phyloP scores from a whole-genome alignment of 2,797 vertebrate species.

The Otus scops region DNA sequence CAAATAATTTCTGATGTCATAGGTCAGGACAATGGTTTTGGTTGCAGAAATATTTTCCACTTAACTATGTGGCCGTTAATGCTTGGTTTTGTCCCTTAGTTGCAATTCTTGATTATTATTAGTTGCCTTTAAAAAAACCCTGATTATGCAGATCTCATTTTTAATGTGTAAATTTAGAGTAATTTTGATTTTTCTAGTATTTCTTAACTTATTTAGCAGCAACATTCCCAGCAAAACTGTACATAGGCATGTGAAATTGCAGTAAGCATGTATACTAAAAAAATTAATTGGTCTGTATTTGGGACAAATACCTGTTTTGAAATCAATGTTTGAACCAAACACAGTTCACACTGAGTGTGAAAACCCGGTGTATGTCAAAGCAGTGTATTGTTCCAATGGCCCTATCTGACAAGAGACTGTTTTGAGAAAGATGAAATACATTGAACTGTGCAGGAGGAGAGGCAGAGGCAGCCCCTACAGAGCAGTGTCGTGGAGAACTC shows the following conservation, averaged over 20 bases:
- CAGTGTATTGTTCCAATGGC: accelerated
- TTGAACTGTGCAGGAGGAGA: neutral
- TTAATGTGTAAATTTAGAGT: neutral
- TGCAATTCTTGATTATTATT: neutral
- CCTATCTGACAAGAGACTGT: neutral
- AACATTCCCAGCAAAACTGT: neutral
- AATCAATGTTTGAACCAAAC: neutral
- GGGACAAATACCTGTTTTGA: neutral
- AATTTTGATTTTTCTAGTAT: neutral
- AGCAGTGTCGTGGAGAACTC: neutral
- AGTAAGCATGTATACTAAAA: accelerated
- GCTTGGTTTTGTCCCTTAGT: neutral
- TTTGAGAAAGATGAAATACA: neutral
- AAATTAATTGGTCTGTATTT: accelerated
- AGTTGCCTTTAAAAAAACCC: neutral
- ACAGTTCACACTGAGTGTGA: accelerated
- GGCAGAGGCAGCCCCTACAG: accelerated
- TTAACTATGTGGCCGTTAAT: neutral
- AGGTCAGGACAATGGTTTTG: neutral
- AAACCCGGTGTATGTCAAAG: neutral
- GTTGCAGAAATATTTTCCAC: neutral
- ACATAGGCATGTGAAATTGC: neutral
- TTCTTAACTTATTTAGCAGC: neutral
- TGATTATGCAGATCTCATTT: neutral
- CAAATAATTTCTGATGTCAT: neutral